These are phyloP conservation scores for Myodes glareolus DNA, from an alignment of 2,113 vertebrate genomes.

Conservation along the genomic window DNA sequence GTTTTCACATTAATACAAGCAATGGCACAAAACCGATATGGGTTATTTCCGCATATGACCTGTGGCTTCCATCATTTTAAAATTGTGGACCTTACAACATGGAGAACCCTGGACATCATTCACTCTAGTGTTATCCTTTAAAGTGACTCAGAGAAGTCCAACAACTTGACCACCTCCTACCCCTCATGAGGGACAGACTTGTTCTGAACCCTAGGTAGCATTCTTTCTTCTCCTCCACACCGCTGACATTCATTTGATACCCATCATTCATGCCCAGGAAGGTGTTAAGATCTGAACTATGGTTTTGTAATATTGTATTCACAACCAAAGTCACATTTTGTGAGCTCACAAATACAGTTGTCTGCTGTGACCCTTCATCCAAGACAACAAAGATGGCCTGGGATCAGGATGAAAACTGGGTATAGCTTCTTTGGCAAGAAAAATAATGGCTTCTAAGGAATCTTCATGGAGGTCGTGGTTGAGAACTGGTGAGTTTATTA, in stretches of 20 bases:
- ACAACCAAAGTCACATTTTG: background rate
- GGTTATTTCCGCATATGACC: background rate
- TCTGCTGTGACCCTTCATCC: background rate
- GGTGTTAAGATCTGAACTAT: background rate
- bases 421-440: background rate
- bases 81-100: background rate
- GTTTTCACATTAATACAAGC: background rate
- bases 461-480: background rate
- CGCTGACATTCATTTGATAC: background rate
- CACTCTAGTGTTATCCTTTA: background rate
- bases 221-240: background rate
- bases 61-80: background rate
- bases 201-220: background rate
- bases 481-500: background rate
- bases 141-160: background rate
- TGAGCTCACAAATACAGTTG: background rate
- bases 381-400: background rate
- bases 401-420: no score
- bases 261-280: background rate
- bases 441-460: background rate
- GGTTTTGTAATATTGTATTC: background rate
- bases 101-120: slow-evolving; percentile 10
- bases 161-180: background rate
- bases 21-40: background rate
- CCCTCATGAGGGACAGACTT: background rate